Conservation (phyloP, 2,888 invertebrate genomes). For the Chorisops tibialis region DNA sequence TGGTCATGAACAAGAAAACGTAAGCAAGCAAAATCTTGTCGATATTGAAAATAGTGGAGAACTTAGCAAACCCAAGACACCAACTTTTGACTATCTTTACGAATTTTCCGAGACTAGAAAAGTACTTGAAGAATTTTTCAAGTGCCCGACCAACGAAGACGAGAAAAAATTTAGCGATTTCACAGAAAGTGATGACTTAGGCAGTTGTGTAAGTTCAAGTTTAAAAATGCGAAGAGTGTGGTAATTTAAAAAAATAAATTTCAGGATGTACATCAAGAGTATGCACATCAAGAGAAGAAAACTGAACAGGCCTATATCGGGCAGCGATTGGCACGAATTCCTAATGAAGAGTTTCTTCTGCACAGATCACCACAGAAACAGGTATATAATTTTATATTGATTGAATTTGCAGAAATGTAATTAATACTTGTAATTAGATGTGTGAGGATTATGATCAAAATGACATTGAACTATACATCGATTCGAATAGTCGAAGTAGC, state of each 20-base stretch:
- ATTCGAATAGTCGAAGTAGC: constrained; percentile 51
- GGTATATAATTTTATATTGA: constrained; percentile 36
- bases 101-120: constrained; percentile 91
- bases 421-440: constrained; percentile 28
- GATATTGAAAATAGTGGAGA: constrained; percentile 32
- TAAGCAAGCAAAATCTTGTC: not conserved
- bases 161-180: constrained; percentile 51
- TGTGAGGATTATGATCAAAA: constrained; percentile 47
- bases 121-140: constrained; percentile 88
- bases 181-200: constrained; percentile 48
- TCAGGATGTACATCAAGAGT: constrained; percentile 44
- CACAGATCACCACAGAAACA: constrained; percentile 47
- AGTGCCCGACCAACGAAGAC: constrained; percentile 64
- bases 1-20: not conserved
- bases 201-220: constrained; percentile 43
- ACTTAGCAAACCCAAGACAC: constrained; percentile 45
- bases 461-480: constrained; percentile 51
- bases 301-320: constrained; percentile 50
- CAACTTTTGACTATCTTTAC: constrained; percentile 83
- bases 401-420: no score
- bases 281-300: constrained; percentile 42
- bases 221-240: not conserved
- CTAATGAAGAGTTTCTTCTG: constrained; percentile 49
- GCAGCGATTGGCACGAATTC: constrained; percentile 50
- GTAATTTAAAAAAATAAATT: constrained; percentile 7